Evolutionary conservation across 2,888 invertebrate species (phyloP).

Genomic region (Pogonocherus hispidulus): DNA sequence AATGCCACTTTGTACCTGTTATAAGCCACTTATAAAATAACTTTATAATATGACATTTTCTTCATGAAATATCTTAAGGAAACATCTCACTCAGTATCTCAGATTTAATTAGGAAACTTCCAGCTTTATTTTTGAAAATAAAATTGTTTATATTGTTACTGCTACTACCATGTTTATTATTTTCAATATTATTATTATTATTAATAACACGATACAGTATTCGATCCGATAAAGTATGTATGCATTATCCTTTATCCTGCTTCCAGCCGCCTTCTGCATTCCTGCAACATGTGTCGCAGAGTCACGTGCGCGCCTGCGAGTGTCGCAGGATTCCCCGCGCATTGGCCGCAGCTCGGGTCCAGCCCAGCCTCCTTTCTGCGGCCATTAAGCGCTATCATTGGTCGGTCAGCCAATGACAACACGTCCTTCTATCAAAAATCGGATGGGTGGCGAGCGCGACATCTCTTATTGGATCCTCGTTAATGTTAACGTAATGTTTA

Average conservation of each 20-base stretch:
- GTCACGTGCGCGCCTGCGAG: background rate
- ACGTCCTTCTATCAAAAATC: conserved; percentile 47
- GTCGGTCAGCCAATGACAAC: conserved; percentile 59
- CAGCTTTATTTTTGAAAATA: too few relatives aligned
- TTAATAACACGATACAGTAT: too few relatives aligned
- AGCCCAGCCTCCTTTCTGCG: conserved; percentile 64
- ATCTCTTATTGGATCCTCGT: conserved; percentile 28
- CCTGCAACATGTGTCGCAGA: conserved; percentile 36
- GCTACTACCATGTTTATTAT: too few relatives aligned
- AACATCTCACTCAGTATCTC: too few relatives aligned
- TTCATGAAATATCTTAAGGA: too few relatives aligned
- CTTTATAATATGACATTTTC: too few relatives aligned
- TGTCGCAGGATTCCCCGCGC: conserved; percentile 25
- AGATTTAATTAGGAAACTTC: too few relatives aligned
- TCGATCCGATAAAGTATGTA: too few relatives aligned
- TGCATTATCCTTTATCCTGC: background rate
- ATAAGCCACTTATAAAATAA: too few relatives aligned
- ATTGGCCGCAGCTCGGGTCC: conserved; percentile 60
- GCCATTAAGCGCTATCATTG: conserved; percentile 65
- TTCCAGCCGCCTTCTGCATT: background rate
- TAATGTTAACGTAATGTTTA: conserved; percentile 25
- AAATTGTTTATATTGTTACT: too few relatives aligned
- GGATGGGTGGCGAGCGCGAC: conserved; percentile 44
- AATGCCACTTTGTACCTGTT: too few relatives aligned
- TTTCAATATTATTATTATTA: too few relatives aligned